phyloP scores from a whole-genome alignment of 2,888 invertebrate species.

The Corbicula japonica region DNA sequence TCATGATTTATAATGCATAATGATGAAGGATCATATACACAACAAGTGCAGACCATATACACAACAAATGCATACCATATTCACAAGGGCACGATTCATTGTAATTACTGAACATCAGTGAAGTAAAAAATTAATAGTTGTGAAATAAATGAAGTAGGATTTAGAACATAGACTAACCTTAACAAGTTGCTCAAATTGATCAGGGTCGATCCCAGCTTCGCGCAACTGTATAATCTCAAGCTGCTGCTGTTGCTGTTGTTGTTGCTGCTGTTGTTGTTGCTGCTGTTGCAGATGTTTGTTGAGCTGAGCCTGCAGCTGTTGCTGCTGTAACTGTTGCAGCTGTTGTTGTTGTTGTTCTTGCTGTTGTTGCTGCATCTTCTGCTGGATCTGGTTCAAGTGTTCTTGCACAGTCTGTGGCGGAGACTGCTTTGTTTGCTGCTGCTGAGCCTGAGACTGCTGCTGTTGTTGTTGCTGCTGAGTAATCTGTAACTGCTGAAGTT shows the following conservation, averaged over 20 bases:
- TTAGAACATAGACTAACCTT: conserved; percentile 61
- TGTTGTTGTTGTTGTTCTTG: conserved; percentile 54
- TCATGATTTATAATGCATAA: too few relatives aligned
- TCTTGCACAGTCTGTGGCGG: conserved; percentile 61
- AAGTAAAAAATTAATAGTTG: too few relatives aligned
- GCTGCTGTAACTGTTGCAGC: conserved; percentile 57
- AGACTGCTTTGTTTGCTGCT: conserved; percentile 58
- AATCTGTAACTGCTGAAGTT: conserved; percentile 59
- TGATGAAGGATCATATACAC: too few relatives aligned
- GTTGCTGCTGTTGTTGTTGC: conserved; percentile 63
- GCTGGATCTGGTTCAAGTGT: conserved; percentile 64
- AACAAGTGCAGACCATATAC: too few relatives aligned
- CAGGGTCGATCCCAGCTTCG: conserved; percentile 54
- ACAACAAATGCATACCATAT: too few relatives aligned
- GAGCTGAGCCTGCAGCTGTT: conserved; percentile 42
- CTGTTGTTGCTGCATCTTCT: conserved; percentile 58
- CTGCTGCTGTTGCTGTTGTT: conserved; percentile 66
- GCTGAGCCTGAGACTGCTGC: conserved; percentile 57
- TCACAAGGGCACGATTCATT: too few relatives aligned
- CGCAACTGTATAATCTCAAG: conserved; percentile 47
- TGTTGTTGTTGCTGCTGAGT: conserved; percentile 59
- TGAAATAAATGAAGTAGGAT: too few relatives aligned
- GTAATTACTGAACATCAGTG: too few relatives aligned
- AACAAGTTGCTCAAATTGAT: conserved; percentile 70
- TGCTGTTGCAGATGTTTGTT: conserved; percentile 54